Evolutionary conservation across 2,113 vertebrate genomes (phyloP).

Genomic region (Ammodytes marinus): DNA sequence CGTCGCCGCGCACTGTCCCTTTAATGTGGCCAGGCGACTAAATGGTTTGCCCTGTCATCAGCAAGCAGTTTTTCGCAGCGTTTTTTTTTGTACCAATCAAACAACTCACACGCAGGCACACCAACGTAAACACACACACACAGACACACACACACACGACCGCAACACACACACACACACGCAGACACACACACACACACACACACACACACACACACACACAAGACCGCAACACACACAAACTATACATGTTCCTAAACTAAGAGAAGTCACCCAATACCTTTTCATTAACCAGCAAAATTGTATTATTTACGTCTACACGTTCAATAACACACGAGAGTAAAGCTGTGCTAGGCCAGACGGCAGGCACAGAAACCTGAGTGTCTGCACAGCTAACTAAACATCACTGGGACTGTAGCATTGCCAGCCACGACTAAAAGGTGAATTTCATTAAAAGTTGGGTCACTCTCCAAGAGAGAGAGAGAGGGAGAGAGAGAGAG

Average conservation of each 20-base stretch:
- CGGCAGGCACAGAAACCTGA: conserved; percentile 57
- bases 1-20: conserved; percentile 58
- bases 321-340: conserved; percentile 11
- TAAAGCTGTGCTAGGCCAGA: not conserved
- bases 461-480: conserved; percentile 47
- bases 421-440: conserved; percentile 49
- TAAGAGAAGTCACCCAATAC: conserved; percentile 34
- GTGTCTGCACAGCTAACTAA: conserved; percentile 65
- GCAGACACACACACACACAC: conserved; percentile 59
- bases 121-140: conserved; percentile 49
- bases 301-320: not conserved
- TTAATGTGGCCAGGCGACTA: conserved; percentile 74
- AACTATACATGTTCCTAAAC: conserved; percentile 22
- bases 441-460: conserved; percentile 66
- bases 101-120: conserved; percentile 61
- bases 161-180: conserved; percentile 40
- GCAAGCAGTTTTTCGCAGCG: conserved; percentile 59
- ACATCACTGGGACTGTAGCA: conserved; percentile 51
- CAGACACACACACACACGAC: conserved; percentile 43
- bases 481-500: conserved; percentile 5
- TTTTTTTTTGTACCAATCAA: conserved; percentile 68
- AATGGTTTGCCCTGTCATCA: conserved; percentile 74
- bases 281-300: conserved; percentile 22
- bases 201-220: conserved; percentile 66
- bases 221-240: conserved; percentile 59